Evolutionary conservation across 2,888 invertebrate genomes (phyloP), one percentile per base, ranked within the genome.

Genomic region (Drosophila paranaensis): DNA sequence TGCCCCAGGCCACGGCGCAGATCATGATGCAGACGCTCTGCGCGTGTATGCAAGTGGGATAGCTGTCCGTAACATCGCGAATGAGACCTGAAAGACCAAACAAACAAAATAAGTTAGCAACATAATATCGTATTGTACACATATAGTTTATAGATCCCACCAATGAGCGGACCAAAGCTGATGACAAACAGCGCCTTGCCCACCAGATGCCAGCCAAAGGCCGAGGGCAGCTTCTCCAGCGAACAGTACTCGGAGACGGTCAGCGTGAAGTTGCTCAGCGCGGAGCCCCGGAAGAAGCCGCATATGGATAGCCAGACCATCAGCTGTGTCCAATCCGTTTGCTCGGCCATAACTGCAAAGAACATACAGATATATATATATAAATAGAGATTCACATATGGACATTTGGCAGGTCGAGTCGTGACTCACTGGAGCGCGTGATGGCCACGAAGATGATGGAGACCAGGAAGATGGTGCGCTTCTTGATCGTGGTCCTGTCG

Each of bases 191-290:
- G 91, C 10, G 96, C 96, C 90, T 96, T 96, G 83, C 95, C 95
- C 75, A 96, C 96, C 95, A 96, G 95, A 85, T 96, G 96, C 88
- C 96, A 93, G 16, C 96, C 96, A 89, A 96, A 96, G 13, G 96
- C 96, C 8, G 96, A 96, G 0, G 96, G 96, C 72, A 96, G 91
- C 88, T 96, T 96, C 89, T 96, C 96, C 77, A 95, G 90, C 0
- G 96, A 95, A 78, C 95, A 95, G 85, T 95, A 95, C 92, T 96
- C 96, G 0, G 96, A 96, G 79, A 96, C 95, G n/a, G 96, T 96
- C 9, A 96, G 94, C 39, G 96, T 96, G 90, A 96, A 95, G 92
- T 96, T 96, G 81, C 96, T 96, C 51, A 97, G 93, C 16, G 96
- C 96, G 89, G 96, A 95, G 66, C 97, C 96, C 65, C 96, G 94